A percentile compares a stretch with the other conserved stretches of the same genome.
phyloP scores from a whole-genome alignment of 2,113 vertebrate species.

The Verasper variegatus region DNA sequence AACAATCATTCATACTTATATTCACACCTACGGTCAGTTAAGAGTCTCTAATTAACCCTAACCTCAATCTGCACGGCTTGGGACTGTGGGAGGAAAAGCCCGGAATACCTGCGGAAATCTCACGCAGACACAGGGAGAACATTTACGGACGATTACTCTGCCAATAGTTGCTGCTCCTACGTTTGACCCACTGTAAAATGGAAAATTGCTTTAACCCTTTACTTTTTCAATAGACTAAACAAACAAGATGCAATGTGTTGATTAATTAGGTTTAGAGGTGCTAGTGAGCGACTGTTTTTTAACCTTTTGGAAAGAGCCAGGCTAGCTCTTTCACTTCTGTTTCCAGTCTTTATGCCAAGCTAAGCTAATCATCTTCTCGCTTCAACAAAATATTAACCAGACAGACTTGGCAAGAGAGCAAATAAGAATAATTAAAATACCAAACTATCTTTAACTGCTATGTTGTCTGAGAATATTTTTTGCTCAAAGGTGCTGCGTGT shows the following conservation, averaged over 20 bases:
- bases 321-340: background rate
- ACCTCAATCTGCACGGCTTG: background rate
- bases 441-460: background rate
- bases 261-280: too few species aligned
- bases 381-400: background rate
- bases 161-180: too few species aligned
- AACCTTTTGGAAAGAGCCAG: background rate
- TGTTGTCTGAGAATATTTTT: background rate
- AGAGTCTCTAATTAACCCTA: background rate
- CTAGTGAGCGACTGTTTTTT: background rate
- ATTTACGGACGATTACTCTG: background rate
- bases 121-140: background rate
- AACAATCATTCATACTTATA: too few species aligned
- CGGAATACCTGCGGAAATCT: too few species aligned
- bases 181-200: too few species aligned
- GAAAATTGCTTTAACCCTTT: too few species aligned
- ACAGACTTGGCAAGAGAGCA: background rate
- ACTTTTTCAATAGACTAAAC: too few species aligned
- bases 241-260: too few species aligned
- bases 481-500: background rate
- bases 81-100: background rate
- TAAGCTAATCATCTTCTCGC: background rate
- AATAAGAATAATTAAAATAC: background rate
- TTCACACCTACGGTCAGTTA: background rate
- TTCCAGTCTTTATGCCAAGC: background rate